Base-by-base conservation (phyloP, 2,888 invertebrate genomes). In the Morpho helenor region DNA sequence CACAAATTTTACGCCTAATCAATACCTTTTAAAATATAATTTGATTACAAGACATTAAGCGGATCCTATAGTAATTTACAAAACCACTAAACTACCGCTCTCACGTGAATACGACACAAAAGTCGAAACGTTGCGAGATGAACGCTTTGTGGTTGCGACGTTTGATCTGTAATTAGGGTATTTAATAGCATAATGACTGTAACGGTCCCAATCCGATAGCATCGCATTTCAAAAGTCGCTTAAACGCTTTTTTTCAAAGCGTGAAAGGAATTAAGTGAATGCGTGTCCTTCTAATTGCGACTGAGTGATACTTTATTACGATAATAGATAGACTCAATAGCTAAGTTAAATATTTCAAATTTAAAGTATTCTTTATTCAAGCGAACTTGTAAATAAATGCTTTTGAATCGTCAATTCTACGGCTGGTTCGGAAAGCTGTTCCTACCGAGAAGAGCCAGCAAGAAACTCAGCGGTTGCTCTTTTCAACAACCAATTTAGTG, bases 151-250 rank as follows among this genome's bases (percentile, higher is more conserved):
- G 89, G 87, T 86, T 80, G 75, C 77, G 74, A 72, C 80, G 79
- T 86, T 88, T 84, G 84, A 87, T 84, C 77, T 77, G 79, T 87
- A 88, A 89, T 89, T 87, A 84, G 83, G 85, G 85, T 82, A 71
- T 78, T 84, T 87, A 87, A 74, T 79, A 74, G 74, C 75, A 79
- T 86, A 86, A 84, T 85, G 74, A 80, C 76, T 65, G 80, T 85
- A 86, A 87, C 86, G 87, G 87, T 82, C 76, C 76, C 80, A 75
- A 82, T 85, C 78, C 76, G 78, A 79, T 73, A 70, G 74, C 70
- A 79, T 84, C 83, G 82, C 83, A 74, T 86, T 82, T 77, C 74
- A 68, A 71, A 62, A 62, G 66, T 64, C 67, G 67, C 68, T 74
- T 76, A 71, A 74, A 70, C 71, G 70, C 72, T 76, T 73, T 74